phyloP scores from a whole-genome alignment of 2,113 vertebrate species.

The Piprites chloris region DNA sequence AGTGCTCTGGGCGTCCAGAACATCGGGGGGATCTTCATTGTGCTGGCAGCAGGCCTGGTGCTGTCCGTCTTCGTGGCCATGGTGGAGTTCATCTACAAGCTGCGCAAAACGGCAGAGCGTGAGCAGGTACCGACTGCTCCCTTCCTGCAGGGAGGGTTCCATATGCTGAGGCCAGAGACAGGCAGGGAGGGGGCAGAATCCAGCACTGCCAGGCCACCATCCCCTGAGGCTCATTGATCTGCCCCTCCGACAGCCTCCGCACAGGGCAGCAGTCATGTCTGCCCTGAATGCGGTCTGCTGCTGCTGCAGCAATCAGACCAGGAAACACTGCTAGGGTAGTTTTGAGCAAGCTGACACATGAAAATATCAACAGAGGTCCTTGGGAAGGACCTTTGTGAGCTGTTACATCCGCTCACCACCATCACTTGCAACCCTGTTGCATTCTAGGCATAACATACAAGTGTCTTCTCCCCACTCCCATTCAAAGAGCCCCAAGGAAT shows the following conservation, averaged over 20 bases:
- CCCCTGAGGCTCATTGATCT: neutral
- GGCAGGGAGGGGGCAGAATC: neutral
- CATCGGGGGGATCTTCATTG: conserved; percentile 96
- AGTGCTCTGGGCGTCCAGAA: conserved; percentile 95
- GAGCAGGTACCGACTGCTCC: conserved; percentile 83
- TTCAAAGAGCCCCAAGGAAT: neutral
- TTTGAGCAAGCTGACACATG: neutral
- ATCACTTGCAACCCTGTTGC: neutral
- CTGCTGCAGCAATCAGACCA: neutral
- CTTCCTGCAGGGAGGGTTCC: rapidly evolving
- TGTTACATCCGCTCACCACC: neutral
- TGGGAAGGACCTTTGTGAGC: neutral
- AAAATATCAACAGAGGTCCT: neutral
- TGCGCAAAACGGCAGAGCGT: conserved; percentile 88
- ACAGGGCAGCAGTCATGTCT: rapidly evolving
- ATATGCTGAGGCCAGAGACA: neutral
- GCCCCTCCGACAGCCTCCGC: neutral
- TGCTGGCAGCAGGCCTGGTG: conserved; percentile 91
- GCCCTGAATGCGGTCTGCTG: neutral
- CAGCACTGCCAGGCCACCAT: neutral
- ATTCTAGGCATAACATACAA: rapidly evolving
- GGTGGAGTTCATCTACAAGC: conserved; percentile 96
- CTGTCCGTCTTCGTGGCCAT: conserved; percentile 94
- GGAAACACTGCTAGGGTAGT: neutral
- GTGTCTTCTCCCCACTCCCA: neutral